These are phyloP conservation scores for Oostethus manadensis DNA, from an alignment of 2,113 vertebrate species.

Conservation along the genomic window DNA sequence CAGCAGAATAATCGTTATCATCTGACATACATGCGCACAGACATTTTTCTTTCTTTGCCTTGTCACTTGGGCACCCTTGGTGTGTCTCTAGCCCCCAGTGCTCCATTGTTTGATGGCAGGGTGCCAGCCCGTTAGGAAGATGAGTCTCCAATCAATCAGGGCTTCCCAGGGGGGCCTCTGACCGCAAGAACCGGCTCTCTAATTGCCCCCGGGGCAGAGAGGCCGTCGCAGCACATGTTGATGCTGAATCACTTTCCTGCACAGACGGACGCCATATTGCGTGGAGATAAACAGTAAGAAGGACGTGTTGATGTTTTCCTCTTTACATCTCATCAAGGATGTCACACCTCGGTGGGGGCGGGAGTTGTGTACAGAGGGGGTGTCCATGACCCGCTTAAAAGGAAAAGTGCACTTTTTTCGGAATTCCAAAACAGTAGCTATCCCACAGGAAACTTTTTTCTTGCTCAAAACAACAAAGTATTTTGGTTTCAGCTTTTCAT, in stretches of 20 bases:
- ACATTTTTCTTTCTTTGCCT: constrained; percentile 46
- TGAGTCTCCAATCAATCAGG: constrained; percentile 80
- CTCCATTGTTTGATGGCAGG: constrained; percentile 61
- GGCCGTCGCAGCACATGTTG: constrained; percentile 68
- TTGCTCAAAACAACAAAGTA: no score
- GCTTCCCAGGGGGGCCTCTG: constrained; percentile 58
- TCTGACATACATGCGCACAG: constrained; percentile 59
- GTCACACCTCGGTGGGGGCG: neutral
- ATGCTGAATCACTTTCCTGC: constrained; percentile 54
- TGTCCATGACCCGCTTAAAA: no score
- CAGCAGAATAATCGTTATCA: constrained; percentile 60
- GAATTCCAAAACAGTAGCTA: no score
- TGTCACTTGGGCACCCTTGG: constrained; percentile 28
- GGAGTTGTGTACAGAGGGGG: no score
- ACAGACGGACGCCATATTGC: constrained; percentile 69
- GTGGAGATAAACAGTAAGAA: constrained; percentile 4
- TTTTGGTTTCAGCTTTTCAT: no score
- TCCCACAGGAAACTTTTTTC: no score
- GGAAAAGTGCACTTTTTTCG: no score
- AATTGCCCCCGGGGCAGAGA: constrained; percentile 64
- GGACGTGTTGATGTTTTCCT: constrained; percentile 8
- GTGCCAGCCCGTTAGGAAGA: constrained; percentile 78
- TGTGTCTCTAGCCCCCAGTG: constrained; percentile 15
- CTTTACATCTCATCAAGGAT: constrained; percentile 2
- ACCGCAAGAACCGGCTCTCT: constrained; percentile 52